Percentiles rank a stretch among this genome's conserved stretches.
These are phyloP conservation scores for Alcedo atthis DNA, from an alignment of 2,797 vertebrate genomes.

Conservation along the genomic window DNA sequence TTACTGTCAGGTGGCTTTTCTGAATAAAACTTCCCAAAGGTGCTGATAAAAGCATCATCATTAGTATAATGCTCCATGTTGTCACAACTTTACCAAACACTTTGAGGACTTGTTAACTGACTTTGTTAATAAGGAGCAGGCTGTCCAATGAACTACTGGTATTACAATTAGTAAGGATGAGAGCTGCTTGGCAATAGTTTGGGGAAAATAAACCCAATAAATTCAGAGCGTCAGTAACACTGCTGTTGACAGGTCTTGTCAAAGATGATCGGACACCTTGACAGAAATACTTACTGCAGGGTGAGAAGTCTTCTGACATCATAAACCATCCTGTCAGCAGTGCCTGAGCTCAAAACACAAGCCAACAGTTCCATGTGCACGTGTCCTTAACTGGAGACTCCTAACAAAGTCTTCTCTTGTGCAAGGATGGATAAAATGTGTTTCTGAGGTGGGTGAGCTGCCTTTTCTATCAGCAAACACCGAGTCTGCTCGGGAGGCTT, in stretches of 20 bases:
- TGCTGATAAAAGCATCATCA: neutral
- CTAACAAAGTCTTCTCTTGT: neutral
- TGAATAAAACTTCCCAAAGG: neutral
- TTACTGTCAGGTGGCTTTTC: neutral
- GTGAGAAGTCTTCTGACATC: neutral
- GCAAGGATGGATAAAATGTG: neutral
- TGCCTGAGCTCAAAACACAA: neutral
- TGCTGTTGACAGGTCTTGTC: slow-evolving; percentile 9
- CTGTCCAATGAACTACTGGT: neutral
- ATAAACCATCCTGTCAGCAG: slow-evolving; percentile 25
- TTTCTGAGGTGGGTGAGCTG: neutral
- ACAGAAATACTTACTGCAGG: slow-evolving; percentile 8
- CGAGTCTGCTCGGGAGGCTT: no score
- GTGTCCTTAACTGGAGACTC: neutral
- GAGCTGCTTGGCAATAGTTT: neutral
- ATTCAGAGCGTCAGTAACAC: neutral
- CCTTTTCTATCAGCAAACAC: neutral
- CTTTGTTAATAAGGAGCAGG: neutral
- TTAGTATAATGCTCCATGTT: neutral
- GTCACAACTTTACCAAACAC: neutral
- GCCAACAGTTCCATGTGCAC: neutral
- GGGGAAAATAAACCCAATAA: neutral
- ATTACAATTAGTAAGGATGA: neutral
- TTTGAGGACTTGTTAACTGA: neutral
- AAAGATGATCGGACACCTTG: neutral